These are phyloP conservation scores for Apis florea DNA, from an alignment of 1,140 invertebrate genomes.

Conservation along the genomic window DNA sequence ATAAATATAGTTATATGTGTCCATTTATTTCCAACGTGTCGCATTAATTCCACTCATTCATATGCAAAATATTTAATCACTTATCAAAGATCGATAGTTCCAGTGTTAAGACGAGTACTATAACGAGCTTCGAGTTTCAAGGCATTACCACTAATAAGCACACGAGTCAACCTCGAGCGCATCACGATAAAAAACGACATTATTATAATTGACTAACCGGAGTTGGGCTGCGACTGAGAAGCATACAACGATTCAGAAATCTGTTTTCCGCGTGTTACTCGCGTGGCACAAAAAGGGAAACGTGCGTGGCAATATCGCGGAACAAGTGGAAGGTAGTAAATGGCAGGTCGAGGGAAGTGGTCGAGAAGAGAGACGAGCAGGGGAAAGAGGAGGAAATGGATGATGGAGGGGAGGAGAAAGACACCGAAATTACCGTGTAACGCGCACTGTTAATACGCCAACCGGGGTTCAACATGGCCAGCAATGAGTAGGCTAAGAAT, in stretches of 20 bases:
- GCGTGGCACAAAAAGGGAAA: slow-evolving; percentile 8
- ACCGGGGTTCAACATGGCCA: slow-evolving; percentile 9
- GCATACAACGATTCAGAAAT: slow-evolving; percentile 1
- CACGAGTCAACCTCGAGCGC: background rate
- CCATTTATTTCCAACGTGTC: no score
- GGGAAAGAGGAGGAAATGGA: background rate
- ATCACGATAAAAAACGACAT: background rate
- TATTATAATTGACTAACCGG: background rate
- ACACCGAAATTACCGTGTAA: slow-evolving; percentile 26
- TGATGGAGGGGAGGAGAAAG: background rate
- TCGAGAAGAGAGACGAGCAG: background rate
- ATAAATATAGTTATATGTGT: no score
- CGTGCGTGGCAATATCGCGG: slow-evolving; percentile 1
- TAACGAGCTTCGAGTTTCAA: no score
- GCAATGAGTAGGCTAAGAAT: slow-evolving; percentile 38
- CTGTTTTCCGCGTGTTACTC: slow-evolving; percentile 1
- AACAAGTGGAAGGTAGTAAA: background rate
- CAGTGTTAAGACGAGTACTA: no score
- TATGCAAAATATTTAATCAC: no score
- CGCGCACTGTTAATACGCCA: slow-evolving; percentile 11
- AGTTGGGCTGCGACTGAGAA: background rate
- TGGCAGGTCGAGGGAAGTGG: background rate
- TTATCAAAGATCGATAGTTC: no score
- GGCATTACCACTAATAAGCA: no score
- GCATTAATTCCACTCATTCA: no score